These are phyloP conservation scores for Cephus nigrinus DNA, from an alignment of 2,888 invertebrate genomes.

Conservation along the genomic window DNA sequence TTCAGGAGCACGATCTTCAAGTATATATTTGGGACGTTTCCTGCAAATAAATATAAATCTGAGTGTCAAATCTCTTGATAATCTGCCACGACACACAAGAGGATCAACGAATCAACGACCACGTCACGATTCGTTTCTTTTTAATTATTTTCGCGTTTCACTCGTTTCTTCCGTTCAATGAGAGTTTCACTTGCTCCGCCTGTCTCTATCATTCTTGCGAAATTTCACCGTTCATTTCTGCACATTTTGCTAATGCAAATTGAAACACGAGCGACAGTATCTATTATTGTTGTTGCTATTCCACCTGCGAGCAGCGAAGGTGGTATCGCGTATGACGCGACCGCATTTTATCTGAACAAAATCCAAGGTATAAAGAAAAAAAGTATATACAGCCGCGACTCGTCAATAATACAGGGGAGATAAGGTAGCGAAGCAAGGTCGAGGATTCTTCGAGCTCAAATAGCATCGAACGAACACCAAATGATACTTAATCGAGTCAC, in stretches of 20 bases:
- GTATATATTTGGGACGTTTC: not conserved
- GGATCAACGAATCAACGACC: not conserved
- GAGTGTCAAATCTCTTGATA: not conserved
- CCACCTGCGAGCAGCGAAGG: not conserved
- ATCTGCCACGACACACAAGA: not conserved
- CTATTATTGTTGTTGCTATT: not conserved
- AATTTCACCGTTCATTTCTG: not conserved
- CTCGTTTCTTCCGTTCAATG: not conserved
- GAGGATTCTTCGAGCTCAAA: not conserved
- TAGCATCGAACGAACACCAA: not conserved
- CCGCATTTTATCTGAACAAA: not conserved
- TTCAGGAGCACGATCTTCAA: not conserved
- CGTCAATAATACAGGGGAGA: not conserved
- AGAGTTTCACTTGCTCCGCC: not conserved
- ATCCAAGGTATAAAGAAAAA: not conserved
- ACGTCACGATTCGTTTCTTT: not conserved
- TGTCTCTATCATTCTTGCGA: conserved; percentile 2
- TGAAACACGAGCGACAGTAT: not conserved
- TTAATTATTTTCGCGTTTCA: not conserved
- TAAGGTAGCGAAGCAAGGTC: not conserved
- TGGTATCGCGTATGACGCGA: not conserved
- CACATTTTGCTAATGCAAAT: not conserved
- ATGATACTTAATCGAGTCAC: not conserved
- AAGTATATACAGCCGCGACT: not conserved
- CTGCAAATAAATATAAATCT: not conserved